phyloP scores from a whole-genome alignment of 2,888 invertebrate species.

The Phyto melanocephala region DNA sequence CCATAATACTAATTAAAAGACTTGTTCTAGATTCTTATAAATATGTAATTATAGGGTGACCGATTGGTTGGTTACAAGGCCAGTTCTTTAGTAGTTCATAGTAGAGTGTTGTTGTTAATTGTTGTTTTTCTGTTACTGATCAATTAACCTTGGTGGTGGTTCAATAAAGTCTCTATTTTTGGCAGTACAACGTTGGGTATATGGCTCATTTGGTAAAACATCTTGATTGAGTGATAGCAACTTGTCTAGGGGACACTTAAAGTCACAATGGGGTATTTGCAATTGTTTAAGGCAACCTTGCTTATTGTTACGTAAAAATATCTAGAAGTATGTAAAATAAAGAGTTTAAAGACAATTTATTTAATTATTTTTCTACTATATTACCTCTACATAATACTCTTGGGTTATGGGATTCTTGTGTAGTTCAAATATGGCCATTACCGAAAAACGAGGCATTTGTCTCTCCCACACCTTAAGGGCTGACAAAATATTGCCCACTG shows the following conservation, averaged over 20 bases:
- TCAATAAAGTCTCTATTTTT: conserved; percentile 80
- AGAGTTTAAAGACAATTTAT: not conserved
- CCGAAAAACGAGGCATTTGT: conserved; percentile 83
- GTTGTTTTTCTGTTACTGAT: conserved; percentile 64
- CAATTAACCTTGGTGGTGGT: conserved; percentile 79
- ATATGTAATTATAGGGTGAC: not conserved
- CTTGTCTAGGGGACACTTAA: conserved; percentile 82
- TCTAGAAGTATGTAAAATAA: conserved; percentile 65
- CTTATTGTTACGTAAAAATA: conserved; percentile 80
- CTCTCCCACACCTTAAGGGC: conserved; percentile 84
- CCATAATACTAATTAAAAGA: not conserved
- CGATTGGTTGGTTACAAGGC: not conserved
- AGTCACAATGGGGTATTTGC: conserved; percentile 82
- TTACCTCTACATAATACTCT: conserved; percentile 79
- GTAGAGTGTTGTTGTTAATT: not conserved
- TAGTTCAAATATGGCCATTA: conserved; percentile 83
- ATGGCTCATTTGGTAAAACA: conserved; percentile 81
- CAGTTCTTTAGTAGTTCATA: not conserved
- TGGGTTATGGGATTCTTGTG: conserved; percentile 79
- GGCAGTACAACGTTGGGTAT: conserved; percentile 81
- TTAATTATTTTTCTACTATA: not conserved
- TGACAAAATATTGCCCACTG: conserved; percentile 83
- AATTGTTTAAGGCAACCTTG: conserved; percentile 79
- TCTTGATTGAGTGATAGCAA: conserved; percentile 80
- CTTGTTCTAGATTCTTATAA: conserved; percentile 11